These are phyloP conservation scores for Panzeria rudis DNA, from an alignment of 2,888 invertebrate species.

Conservation along the genomic window DNA sequence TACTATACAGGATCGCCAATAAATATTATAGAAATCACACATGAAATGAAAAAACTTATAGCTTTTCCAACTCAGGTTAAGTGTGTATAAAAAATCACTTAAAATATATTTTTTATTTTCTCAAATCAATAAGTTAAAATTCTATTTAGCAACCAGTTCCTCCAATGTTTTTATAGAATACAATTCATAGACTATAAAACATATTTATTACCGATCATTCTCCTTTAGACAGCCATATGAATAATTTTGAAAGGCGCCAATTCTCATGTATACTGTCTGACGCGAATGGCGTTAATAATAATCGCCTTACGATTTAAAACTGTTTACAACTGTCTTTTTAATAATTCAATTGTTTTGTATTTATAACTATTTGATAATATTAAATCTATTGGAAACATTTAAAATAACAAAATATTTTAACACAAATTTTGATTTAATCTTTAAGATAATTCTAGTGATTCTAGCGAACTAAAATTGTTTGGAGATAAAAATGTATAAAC, in stretches of 20 bases:
- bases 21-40: too few relatives aligned
- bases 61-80: too few relatives aligned
- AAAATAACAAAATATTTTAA: not conserved
- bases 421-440: constrained; percentile 2
- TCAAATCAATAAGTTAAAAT: not conserved
- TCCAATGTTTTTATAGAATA: too few relatives aligned
- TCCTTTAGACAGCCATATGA: not conserved
- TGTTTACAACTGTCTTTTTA: constrained; percentile 16
- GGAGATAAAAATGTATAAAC: not conserved
- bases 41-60: too few relatives aligned
- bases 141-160: not conserved
- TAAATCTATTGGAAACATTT: not conserved
- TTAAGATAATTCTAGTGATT: not conserved
- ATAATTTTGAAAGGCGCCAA: constrained; percentile 34
- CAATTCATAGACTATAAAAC: not conserved
- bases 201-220: constrained; percentile 17
- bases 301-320: constrained; percentile 40
- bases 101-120: not conserved
- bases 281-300: constrained; percentile 14
- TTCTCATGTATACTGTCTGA: not conserved
- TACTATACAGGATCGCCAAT: too few relatives aligned
- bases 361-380: constrained; percentile 1
- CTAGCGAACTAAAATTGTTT: not conserved
- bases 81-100: too few relatives aligned
- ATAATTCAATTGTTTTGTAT: constrained; percentile 1